Evolutionary conservation across 2,888 invertebrate genomes (phyloP), one percentile per base, ranked within the genome.

Genomic region (Lasioglossum leucozonium): DNA sequence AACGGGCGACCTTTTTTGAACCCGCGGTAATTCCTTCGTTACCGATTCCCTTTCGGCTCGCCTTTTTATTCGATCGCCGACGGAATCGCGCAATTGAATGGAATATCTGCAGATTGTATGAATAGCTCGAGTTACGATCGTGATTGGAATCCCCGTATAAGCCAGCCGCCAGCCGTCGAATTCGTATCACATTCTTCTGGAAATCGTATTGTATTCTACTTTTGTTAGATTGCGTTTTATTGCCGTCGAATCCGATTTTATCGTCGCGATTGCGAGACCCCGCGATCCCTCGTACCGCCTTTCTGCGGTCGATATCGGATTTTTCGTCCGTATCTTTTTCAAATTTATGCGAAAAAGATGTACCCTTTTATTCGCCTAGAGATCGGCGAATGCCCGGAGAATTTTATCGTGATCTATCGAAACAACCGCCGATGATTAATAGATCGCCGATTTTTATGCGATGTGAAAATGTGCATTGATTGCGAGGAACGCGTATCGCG

Each of bases 1-100:
- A 74, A 78, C 69, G 62, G 55, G 6, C 22, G 37, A n/a, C 6
- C 37, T 67, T 58, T 75, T 75, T 72, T 4, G 44, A 18, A 71
- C 18, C 30, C 67, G 44, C 26, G 58, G 58, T 65, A 71, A 78
- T 84, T 71, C 74, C 78, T 75, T 74, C 85, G 74, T 84, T 78
- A 78, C 51, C 22, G 62, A 58, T 51, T 34, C 34, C 34, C 58
- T 44, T 62, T 65, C 51, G 65, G 13, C 47, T 55, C 55, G n/a
- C 8, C 40, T 34, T 51, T 44, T 18, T 34, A 40, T 71, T 37
- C 62, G 37, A 34, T 40, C 83, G n/a, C 30, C 40, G 30, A 72
- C 22, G 22, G 67, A 73, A 73, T 80, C 44, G 65, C 16, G 47
- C 34, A 55, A 81, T 82, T 34, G 73, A 47, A 82, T n/a, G 82